These are phyloP conservation scores for Orientallactaga sibirica DNA, from an alignment of 2,797 vertebrate genomes.

Conservation along the genomic window DNA sequence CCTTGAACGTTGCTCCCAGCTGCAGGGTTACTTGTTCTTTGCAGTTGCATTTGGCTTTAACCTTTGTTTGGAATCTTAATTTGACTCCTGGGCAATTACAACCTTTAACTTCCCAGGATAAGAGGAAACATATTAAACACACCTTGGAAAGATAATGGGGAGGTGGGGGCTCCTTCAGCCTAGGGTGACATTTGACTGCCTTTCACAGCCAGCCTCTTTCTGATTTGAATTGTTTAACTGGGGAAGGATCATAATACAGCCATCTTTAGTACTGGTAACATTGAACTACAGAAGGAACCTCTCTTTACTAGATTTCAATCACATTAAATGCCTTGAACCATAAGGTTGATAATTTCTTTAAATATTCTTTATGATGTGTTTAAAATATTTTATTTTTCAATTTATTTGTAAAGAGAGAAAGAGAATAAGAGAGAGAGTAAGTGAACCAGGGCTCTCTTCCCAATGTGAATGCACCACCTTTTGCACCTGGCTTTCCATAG, in stretches of 20 bases:
- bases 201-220: neutral
- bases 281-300: neutral
- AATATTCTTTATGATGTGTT: neutral
- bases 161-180: neutral
- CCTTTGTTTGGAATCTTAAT: constrained; percentile 63
- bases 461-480: too few relatives aligned
- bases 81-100: constrained; percentile 59
- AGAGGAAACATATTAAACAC: constrained; percentile 51
- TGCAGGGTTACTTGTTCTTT: neutral
- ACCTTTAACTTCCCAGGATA: constrained; percentile 47
- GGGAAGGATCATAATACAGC: neutral
- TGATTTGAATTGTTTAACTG: neutral
- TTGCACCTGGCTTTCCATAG: too few relatives aligned
- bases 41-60: neutral
- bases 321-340: neutral
- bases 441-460: too few relatives aligned
- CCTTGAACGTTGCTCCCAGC: constrained; percentile 38
- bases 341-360: neutral
- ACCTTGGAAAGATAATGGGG: neutral
- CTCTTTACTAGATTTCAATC: neutral
- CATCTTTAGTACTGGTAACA: neutral
- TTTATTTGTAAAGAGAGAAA: too few relatives aligned
- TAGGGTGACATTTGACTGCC: neutral
- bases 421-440: too few relatives aligned
- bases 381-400: neutral